These are phyloP conservation scores for Leptocoma aspasia DNA, from an alignment of 2,113 vertebrate species.

Conservation along the genomic window DNA sequence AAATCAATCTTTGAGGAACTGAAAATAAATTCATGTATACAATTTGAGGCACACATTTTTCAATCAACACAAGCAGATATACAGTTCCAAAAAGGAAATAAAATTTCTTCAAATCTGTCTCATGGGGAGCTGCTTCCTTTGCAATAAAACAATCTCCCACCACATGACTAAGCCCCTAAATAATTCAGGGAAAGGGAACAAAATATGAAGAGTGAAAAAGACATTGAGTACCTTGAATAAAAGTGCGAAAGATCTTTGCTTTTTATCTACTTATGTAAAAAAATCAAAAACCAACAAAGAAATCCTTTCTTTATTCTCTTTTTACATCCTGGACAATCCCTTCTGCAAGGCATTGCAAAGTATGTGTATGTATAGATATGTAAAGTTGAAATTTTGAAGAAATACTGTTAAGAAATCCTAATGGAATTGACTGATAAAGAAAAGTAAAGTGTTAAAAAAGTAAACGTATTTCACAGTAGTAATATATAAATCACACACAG, in stretches of 20 bases:
- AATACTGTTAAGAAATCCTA: background rate
- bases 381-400: background rate
- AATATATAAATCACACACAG: background rate
- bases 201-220: background rate
- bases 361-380: too few relatives aligned
- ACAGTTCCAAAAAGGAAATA: background rate
- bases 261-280: background rate
- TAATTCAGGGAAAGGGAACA: background rate
- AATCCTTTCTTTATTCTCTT: background rate
- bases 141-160: background rate
- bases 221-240: background rate
- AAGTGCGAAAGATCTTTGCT: background rate
- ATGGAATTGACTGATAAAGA: background rate
- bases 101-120: slow-evolving; percentile 10
- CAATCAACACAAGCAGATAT: background rate
- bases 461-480: background rate
- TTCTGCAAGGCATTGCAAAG: background rate
- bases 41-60: background rate
- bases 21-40: background rate
- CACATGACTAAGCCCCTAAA: background rate
- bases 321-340: background rate
- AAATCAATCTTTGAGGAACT: background rate
- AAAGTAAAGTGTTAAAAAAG: background rate
- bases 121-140: background rate
- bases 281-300: background rate